Evolutionary conservation across 1,140 invertebrate genomes (phyloP), one percentile per base, ranked within the genome.

Genomic region (Coboldia fuscipes): DNA sequence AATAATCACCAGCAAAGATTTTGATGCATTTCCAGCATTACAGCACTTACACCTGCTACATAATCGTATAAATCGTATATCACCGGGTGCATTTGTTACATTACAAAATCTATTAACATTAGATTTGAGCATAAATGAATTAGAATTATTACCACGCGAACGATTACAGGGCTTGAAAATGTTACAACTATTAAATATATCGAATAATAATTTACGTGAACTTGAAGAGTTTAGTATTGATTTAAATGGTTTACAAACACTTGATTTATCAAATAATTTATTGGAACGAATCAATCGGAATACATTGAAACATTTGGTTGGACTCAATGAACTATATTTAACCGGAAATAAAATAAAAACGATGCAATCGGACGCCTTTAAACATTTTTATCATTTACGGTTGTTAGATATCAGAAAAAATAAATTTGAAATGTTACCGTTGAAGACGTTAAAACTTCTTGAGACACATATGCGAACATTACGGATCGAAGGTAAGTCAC

Each of bases 241-340:
- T 50, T 57, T 88, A 14, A 69, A 70, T 31, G 68, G 69, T 10
- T 51, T 92, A 33, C 73, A 83, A 49, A 70, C 72, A 30, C 59
- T 86, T 27, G 83, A 89, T 51, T 51, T 89, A 9, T 85, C 81
- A 5, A 75, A 66, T 45, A 90, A 90, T 60, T 76, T 80, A 50
- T 69, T 89, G 38, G 70, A 70, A 13, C 66, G 70, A 40, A 70
- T 89, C 34, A 70, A 65, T 33, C 80, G 73, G 54, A 66, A 68
- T 22, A 73, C 72, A 10, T 85, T 88, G 48, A 65, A 69, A 37
- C 67, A 78, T 52, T 57, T 86, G 13, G 61, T 70, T 20, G 78
- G 70, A 32, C 55, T 89, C 3, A 67, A 67, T 9, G 77, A 83
- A 45, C 56, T 90, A 14, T 65, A 79, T 51, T 61, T 89, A 15